A percentile compares a stretch with the other conserved stretches of the same genome.
phyloP scores from a whole-genome alignment of 1,140 invertebrate species.

The Pseudomyrmex dendroicus region DNA sequence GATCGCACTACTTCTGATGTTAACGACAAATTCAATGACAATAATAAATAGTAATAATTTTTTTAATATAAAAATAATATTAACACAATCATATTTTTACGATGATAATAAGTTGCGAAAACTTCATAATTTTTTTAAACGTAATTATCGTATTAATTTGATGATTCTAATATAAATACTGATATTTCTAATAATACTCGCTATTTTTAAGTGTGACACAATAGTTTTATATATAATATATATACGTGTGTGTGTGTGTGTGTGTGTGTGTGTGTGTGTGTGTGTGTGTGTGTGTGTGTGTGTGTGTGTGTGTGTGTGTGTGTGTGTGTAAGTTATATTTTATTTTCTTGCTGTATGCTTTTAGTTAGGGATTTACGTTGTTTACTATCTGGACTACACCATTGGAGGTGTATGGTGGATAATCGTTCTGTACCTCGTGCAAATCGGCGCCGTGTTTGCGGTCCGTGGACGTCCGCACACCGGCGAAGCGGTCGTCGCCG shows the following conservation, averaged over 20 bases:
- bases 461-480: constrained; percentile 93
- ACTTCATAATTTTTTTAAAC: too few species aligned
- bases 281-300: too few species aligned
- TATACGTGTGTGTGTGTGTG: too few species aligned
- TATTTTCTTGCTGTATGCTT: constrained; percentile 68
- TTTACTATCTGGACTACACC: constrained; percentile 94
- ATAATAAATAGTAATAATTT: constrained; percentile 26
- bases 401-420: constrained; percentile 95
- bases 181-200: background rate
- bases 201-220: background rate
- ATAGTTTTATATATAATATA: background rate
- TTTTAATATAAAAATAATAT: background rate
- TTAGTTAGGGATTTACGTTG: constrained; percentile 92
- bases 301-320: too few species aligned
- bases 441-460: constrained; percentile 92
- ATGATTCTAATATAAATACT: background rate
- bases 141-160: too few species aligned
- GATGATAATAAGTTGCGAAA: background rate
- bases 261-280: too few species aligned
- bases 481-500: constrained; percentile 92
- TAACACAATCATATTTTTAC: background rate
- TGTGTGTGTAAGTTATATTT: background rate
- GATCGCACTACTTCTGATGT: background rate
- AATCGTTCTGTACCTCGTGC: constrained; percentile 90
- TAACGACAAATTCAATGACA: background rate